Percentiles rank a stretch among this genome's conserved stretches.
Evolutionary conservation across 2,888 invertebrate species (phyloP).

Genomic region (Dryocosmus kuriphilus): DNA sequence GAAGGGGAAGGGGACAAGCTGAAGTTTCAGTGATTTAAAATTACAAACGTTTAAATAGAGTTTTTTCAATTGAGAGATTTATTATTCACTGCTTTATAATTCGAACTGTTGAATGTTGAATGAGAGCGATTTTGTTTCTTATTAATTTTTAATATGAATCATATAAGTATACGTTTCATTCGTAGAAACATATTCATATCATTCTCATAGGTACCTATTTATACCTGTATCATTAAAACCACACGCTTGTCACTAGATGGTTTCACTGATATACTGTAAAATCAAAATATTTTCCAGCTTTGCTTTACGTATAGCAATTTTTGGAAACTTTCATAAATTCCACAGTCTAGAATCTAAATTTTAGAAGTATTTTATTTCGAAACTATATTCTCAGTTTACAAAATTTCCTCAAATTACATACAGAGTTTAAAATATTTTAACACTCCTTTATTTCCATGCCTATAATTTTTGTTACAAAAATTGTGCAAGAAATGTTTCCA

Average conservation of each 20-base stretch:
- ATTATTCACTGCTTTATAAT: not conserved
- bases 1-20: not conserved
- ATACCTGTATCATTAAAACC: constrained; percentile 1
- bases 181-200: too few relatives aligned
- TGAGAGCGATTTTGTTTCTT: too few relatives aligned
- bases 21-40: not conserved
- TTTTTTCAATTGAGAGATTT: not conserved
- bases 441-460: not conserved
- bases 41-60: not conserved
- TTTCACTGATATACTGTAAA: not conserved
- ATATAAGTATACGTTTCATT: too few relatives aligned
- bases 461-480: not conserved
- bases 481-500: too few relatives aligned
- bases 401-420: too few relatives aligned
- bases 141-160: too few relatives aligned
- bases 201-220: not conserved
- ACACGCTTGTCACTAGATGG: not conserved
- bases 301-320: too few relatives aligned
- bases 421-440: too few relatives aligned
- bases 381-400: not conserved
- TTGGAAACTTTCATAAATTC: too few relatives aligned
- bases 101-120: too few relatives aligned
- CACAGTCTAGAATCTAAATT: too few relatives aligned
- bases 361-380: not conserved
- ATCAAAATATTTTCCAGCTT: not conserved